These are phyloP conservation scores for Tetragnatha montana DNA, from an alignment of 2,888 invertebrate genomes.

Conservation along the genomic window DNA sequence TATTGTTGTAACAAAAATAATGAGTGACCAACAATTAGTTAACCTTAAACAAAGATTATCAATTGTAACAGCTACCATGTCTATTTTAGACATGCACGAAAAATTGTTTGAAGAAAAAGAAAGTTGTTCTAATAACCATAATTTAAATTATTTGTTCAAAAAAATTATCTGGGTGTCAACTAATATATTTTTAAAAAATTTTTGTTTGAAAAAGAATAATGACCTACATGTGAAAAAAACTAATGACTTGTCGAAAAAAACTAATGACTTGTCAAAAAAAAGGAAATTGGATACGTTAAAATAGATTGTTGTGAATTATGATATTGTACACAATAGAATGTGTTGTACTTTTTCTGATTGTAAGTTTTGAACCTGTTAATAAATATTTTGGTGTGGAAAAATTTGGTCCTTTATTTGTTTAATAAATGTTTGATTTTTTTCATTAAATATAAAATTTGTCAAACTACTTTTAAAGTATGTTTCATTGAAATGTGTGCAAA, in stretches of 20 bases:
- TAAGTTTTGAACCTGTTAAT: background rate
- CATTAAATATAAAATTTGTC: no score
- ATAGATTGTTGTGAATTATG: background rate
- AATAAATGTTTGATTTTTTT: no score
- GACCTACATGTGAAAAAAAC: background rate
- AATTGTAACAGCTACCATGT: background rate
- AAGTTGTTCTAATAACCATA: conserved; percentile 5
- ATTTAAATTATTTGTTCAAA: background rate
- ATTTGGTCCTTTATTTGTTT: no score
- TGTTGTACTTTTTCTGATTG: background rate
- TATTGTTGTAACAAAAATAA: background rate
- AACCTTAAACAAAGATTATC: background rate
- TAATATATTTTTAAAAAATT: conserved; percentile 1
- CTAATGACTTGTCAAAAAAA: conserved; percentile 15
- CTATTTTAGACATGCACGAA: background rate
- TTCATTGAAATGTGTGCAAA: no score
- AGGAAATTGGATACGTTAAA: background rate
- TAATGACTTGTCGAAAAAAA: no score
- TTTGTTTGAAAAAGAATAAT: background rate
- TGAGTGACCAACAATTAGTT: background rate
- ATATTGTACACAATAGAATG: background rate
- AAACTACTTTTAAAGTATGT: no score
- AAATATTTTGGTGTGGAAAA: background rate
- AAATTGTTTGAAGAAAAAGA: background rate
- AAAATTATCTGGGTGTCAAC: conserved; percentile 8